These are phyloP conservation scores for Leptodactylus fuscus DNA, from an alignment of 2,113 vertebrate genomes.

Conservation along the genomic window DNA sequence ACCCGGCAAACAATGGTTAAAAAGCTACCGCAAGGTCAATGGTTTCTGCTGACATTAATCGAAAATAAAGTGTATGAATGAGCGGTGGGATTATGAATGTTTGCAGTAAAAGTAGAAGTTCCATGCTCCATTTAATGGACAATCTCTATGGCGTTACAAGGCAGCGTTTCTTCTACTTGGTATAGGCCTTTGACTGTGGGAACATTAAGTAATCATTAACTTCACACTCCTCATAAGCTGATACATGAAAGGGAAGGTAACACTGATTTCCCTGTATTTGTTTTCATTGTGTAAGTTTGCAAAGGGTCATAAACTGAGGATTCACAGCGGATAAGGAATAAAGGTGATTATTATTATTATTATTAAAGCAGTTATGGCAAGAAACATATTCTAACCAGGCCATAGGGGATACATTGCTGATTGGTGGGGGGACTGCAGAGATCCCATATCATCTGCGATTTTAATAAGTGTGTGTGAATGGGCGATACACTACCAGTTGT, in stretches of 20 bases:
- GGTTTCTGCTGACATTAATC: background rate
- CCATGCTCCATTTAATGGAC: background rate
- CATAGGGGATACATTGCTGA: too few species aligned
- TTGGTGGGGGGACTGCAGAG: too few species aligned
- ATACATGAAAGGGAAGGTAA: background rate
- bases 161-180: conserved; percentile 10
- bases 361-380: background rate
- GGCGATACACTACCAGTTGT: too few species aligned
- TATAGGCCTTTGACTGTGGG: background rate
- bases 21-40: background rate
- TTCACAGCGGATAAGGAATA: background rate
- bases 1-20: conserved; percentile 26
- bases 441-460: too few species aligned
- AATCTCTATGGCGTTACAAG: background rate
- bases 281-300: background rate
- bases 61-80: background rate
- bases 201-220: conserved; percentile 42
- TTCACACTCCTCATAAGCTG: background rate
- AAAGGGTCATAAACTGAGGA: background rate
- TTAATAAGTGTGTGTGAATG: too few species aligned
- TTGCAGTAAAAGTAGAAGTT: conserved; percentile 9
- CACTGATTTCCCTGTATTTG: background rate
- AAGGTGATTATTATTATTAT: background rate
- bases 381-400: too few species aligned
- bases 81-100: conserved; percentile 10